A percentile compares a stretch with the other conserved stretches of the same genome.
Evolutionary conservation across 2,113 vertebrate species (phyloP).

Genomic region (Zosterops borbonicus): DNA sequence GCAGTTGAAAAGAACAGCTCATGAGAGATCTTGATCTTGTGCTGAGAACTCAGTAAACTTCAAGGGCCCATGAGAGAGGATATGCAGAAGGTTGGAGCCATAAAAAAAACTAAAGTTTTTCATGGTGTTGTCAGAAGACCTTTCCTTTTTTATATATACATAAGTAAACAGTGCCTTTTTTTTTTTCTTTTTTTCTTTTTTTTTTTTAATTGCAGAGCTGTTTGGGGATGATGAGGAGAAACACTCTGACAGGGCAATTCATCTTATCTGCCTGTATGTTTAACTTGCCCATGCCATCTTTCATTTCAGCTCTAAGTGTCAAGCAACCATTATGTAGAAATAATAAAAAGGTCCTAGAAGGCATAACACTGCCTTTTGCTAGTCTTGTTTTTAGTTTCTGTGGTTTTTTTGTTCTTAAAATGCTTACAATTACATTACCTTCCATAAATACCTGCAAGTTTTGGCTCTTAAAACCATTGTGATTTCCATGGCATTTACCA

Average conservation of each 20-base stretch:
- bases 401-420: not conserved
- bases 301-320: slow-evolving; percentile 32
- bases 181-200: not conserved
- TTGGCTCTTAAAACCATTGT: not conserved
- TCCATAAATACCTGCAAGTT: not conserved
- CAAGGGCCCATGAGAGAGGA: not conserved
- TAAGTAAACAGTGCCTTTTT: not conserved
- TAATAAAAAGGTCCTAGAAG: slow-evolving; percentile 21
- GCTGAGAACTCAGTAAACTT: not conserved
- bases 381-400: not conserved
- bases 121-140: not conserved
- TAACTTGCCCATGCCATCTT: slow-evolving; percentile 16
- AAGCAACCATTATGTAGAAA: not conserved
- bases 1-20: not conserved
- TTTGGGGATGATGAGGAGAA: slow-evolving; percentile 31
- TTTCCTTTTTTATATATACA: not conserved
- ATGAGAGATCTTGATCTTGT: not conserved
- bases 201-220: not conserved
- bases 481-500: not conserved
- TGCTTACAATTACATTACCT: not conserved
- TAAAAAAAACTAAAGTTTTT: not conserved
- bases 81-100: not conserved
- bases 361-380: not conserved
- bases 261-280: slow-evolving; percentile 50
- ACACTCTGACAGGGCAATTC: not conserved